Conservation (phyloP, 2,797 vertebrate species). For the Euthynnus affinis region DNA sequence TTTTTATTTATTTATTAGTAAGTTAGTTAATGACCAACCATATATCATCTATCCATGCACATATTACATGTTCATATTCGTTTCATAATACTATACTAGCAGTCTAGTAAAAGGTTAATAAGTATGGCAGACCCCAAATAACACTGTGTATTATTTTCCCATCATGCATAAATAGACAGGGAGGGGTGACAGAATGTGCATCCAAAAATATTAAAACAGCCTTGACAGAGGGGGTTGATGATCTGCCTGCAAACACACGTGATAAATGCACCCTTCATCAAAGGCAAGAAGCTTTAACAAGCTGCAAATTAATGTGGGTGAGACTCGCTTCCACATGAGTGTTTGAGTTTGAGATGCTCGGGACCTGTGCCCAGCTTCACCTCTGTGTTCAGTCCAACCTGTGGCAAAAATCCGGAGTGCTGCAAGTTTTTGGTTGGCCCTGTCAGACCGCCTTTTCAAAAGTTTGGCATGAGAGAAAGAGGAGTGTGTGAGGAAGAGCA, state of each 20-base stretch:
- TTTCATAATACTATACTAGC: background rate
- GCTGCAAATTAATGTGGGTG: slow-evolving; percentile 26
- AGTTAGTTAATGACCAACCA: background rate
- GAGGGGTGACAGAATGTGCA: slow-evolving; percentile 60
- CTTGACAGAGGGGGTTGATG: slow-evolving; percentile 42
- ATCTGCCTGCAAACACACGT: slow-evolving; percentile 38
- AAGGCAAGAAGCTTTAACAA: slow-evolving; percentile 41
- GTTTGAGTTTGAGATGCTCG: slow-evolving; percentile 47
- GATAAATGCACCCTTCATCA: slow-evolving; percentile 24
- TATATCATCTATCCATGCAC: background rate
- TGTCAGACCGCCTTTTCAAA: slow-evolving; percentile 69
- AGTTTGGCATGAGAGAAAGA: slow-evolving; percentile 54
- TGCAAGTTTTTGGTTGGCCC: slow-evolving; percentile 66
- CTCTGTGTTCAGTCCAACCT: slow-evolving; percentile 66
- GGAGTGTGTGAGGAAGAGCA: slow-evolving; percentile 59
- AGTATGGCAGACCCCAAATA: slow-evolving; percentile 55
- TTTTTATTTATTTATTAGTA: background rate
- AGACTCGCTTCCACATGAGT: slow-evolving; percentile 7
- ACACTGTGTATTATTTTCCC: slow-evolving; percentile 51
- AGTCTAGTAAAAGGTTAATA: slow-evolving; percentile 25
- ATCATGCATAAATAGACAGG: slow-evolving; percentile 65
- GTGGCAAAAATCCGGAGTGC: slow-evolving; percentile 62
- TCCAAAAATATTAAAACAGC: slow-evolving; percentile 68
- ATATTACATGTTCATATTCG: background rate
- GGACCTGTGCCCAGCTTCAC: slow-evolving; percentile 51